Evolutionary conservation across 1,140 invertebrate species (phyloP), one percentile per base, ranked within the genome.

Genomic region (Trypoxylus dichotomus): DNA sequence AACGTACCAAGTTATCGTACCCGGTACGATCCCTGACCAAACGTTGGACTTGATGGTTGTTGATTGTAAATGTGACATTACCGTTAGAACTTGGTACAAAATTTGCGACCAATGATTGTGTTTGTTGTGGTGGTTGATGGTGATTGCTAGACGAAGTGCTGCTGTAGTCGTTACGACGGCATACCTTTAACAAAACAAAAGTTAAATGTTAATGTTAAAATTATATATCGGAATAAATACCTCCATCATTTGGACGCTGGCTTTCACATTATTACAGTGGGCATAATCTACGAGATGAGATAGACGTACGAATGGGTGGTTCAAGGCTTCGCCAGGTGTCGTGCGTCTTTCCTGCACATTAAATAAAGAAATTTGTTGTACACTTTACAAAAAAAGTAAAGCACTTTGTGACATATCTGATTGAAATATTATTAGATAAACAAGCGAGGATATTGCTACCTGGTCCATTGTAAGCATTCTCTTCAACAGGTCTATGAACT

Each of bases 391-490:
- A 2, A 7, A 32, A 7, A 32, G 2, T 3, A 32, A 32, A 3
- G 7, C 32, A 32, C 2, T 7, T 32, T 32, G 2, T 32, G 7
- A 32, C n/a, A 27, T 63, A 74, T 58, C 15, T 63, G 32, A 71
- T 68, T 25, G 11, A 60, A 60, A 54, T 54, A 13, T n/a, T 54
- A 32, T n/a, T 54, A 32, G 32, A 32, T 32, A 32, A 32, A 32
- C 32, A 74, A 47, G 41, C 15, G 25, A 71, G 21, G 68, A 77
- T 74, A 89, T 90, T 90, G 88, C 88, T 89, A 93, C 93, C 90
- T 98, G 97, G 89, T 99, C 97, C 91, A 99, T 95, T 15, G 97
- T 98, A 73, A 99, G 89, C 97, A 99, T 99, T 82, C 96, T 90
- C 88, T 99, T 99, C 13, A 99, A 88, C 78, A 99, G 90, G 88